Base-by-base conservation (phyloP, 2,888 invertebrate genomes). In the Oscheius sp. region DNA sequence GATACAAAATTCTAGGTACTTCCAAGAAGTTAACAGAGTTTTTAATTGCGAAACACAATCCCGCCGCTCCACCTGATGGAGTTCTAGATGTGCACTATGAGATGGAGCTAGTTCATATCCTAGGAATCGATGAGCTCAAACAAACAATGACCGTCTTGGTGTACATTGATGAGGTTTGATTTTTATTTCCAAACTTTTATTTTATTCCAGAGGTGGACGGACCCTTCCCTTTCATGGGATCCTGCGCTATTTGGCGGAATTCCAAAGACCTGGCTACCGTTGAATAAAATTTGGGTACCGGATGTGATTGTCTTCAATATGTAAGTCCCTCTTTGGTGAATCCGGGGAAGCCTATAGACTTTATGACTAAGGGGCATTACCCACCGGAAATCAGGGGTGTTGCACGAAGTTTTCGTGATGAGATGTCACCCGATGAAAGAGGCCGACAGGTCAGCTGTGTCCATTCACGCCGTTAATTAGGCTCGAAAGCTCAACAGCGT, bases 281-380 rank as follows among this genome's bases (percentile, higher is more conserved):
- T 91, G 88, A 91, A 91, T 80, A 90, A 92, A 73, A 92, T 94
- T 33, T 94, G 94, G 94, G 90, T 91, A 80, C 94, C 94, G 0
- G 94, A 94, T 87, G 92, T 93, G 65, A 92, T 94, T 80, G 90
- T 94, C 10, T 93, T 94, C 87, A 94, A 94, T 89, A 93, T 93
- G 93, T 94, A 88, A 91, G 92, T 81, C 45, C 17, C 34, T 20
- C 17, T 61, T 3, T 27, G 31, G 17, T 27, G 2, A 17, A 27
- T 39, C 61, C 8, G 29, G 17, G 29, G 23, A n/a, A 25, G n/a
- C n/a, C n/a, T n/a, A n/a, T n/a, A n/a, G n/a, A n/a, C n/a, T n/a
- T n/a, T n/a, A n/a, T n/a, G n/a, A 52, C 50, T n/a, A 34, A 34
- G 55, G 34, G 12, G n/a, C 33, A 27, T 29, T 29, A 52, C 52